These are phyloP conservation scores for Colius striatus DNA, from an alignment of 2,113 vertebrate species.

Conservation along the genomic window DNA sequence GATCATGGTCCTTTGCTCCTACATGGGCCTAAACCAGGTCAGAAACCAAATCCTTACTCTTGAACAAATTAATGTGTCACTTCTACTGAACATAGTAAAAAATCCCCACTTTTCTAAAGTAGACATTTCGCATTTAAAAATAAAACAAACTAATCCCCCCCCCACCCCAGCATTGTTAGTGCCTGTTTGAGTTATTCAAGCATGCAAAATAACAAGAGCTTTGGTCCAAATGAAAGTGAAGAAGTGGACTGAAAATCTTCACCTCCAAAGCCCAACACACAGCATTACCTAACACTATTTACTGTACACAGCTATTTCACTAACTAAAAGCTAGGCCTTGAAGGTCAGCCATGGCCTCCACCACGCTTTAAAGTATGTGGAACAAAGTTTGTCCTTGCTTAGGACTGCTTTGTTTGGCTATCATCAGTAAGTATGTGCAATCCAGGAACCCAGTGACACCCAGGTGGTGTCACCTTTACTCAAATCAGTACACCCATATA, in stretches of 20 bases:
- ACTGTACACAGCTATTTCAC: background rate
- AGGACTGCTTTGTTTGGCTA: background rate
- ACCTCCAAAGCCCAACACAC: background rate
- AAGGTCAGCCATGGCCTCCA: background rate
- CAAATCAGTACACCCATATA: background rate
- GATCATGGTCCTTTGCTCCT: no score
- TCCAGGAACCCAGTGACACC: background rate
- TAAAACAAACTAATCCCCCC: background rate
- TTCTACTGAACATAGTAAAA: background rate
- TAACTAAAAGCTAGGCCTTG: background rate
- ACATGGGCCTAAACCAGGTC: no score
- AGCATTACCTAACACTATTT: background rate
- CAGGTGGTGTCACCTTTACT: background rate
- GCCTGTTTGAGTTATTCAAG: background rate
- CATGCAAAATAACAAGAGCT: background rate
- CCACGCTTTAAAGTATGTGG: background rate
- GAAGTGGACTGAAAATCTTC: background rate
- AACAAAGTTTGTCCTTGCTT: rapidly evolving
- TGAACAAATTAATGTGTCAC: slow-evolving; percentile 10
- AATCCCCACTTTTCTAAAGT: rapidly evolving
- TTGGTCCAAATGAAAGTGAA: background rate
- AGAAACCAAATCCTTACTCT: background rate
- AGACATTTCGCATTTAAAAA: background rate
- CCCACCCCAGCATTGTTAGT: background rate
- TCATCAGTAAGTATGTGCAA: background rate